Evolutionary conservation across 2,113 vertebrate genomes (phyloP).

Genomic region (Dipodomys ordii): DNA sequence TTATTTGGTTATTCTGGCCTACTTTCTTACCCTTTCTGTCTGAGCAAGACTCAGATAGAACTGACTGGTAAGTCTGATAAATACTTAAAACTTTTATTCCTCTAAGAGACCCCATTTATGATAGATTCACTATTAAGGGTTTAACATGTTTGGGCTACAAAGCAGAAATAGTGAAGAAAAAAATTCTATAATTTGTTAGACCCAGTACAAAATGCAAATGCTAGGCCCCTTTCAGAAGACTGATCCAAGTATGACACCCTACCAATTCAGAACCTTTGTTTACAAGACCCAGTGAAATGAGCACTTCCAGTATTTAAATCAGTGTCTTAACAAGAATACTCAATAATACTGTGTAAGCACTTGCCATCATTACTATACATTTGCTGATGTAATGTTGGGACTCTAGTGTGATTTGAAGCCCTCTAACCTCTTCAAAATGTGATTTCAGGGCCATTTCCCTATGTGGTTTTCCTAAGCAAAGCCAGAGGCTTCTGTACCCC

Average conservation of each 20-base stretch:
- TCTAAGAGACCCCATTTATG: background rate
- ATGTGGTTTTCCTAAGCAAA: background rate
- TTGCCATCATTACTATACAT: background rate
- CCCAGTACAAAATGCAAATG: background rate
- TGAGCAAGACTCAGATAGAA: background rate
- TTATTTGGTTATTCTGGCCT: background rate
- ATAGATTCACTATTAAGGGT: background rate
- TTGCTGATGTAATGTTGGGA: conserved; percentile 7
- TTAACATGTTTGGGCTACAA: background rate
- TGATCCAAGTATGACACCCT: background rate
- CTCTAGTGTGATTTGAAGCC: background rate
- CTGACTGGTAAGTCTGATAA: conserved; percentile 7
- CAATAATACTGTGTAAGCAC: background rate
- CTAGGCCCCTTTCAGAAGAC: background rate
- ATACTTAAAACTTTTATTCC: background rate
- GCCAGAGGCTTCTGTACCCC: background rate
- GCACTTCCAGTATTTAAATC: background rate
- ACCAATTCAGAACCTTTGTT: background rate
- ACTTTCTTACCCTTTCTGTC: conserved; percentile 9
- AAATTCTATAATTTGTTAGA: background rate
- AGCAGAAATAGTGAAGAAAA: background rate
- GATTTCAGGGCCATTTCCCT: background rate
- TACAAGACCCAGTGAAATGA: conserved; percentile 19
- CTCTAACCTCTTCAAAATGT: background rate
- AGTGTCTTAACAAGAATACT: background rate